These are phyloP conservation scores for Herpailurus yagouaroundi DNA, from an alignment of 2,113 vertebrate genomes.

Conservation along the genomic window DNA sequence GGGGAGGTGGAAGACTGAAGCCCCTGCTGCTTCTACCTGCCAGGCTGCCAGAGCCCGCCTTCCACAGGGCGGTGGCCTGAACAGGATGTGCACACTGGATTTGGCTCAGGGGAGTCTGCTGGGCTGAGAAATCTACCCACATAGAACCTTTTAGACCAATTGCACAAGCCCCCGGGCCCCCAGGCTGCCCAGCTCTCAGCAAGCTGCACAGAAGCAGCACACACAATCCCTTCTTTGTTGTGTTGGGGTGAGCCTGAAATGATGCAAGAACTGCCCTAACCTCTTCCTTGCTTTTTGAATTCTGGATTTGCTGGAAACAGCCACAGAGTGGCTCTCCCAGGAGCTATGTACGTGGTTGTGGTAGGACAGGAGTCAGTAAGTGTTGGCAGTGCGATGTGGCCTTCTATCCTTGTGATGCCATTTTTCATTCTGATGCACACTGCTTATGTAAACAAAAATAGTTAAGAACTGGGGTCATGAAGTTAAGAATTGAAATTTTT, in stretches of 20 bases:
- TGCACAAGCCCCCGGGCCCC: neutral
- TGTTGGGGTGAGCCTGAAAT: neutral
- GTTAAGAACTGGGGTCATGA: neutral
- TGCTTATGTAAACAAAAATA: neutral
- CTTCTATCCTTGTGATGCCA: neutral
- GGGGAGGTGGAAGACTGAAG: neutral
- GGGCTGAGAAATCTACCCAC: neutral
- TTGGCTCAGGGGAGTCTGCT: neutral
- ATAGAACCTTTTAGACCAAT: neutral
- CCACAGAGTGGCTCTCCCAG: neutral
- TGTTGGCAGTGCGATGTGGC: rapidly evolving
- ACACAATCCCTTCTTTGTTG: slow-evolving; percentile 14
- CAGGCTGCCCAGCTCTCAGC: neutral
- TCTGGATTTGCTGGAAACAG: neutral
- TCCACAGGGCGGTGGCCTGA: neutral
- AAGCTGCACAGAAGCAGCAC: neutral
- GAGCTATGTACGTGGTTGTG: rapidly evolving
- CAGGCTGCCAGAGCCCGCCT: neutral
- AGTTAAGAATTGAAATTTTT: neutral
- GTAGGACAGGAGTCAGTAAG: neutral
- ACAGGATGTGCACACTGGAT: neutral
- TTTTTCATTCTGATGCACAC: neutral
- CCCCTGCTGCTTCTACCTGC: rapidly evolving
- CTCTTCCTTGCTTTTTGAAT: neutral
- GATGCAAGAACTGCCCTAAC: neutral